phyloP scores from a whole-genome alignment of 2,888 invertebrate species.

The Rhingia campestris region DNA sequence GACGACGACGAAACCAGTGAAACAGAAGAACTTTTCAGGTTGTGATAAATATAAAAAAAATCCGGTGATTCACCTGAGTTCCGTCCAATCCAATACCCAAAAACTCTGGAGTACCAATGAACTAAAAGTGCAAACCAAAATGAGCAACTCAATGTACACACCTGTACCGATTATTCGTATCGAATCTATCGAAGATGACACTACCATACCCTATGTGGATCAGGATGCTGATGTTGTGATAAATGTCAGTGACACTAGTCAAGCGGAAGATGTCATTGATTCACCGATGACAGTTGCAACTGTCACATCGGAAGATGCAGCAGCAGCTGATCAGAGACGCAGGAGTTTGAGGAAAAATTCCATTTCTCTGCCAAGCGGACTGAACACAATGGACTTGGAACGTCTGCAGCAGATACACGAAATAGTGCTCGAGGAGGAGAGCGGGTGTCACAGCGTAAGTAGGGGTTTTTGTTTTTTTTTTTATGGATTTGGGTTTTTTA shows the following conservation, averaged over 20 bases:
- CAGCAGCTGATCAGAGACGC: constrained; percentile 83
- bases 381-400: constrained; percentile 87
- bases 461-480: constrained; percentile 75
- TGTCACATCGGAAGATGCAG: constrained; percentile 87
- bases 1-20: constrained; percentile 13
- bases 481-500: constrained; percentile 6
- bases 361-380: constrained; percentile 88
- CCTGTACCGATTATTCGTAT: constrained; percentile 65
- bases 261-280: background rate
- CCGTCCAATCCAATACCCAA: background rate
- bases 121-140: constrained; percentile 49
- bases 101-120: constrained; percentile 37
- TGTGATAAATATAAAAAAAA: constrained; percentile 14
- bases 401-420: constrained; percentile 83
- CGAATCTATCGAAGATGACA: constrained; percentile 52
- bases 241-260: constrained; percentile 32
- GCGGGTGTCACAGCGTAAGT: constrained; percentile 76
- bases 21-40: constrained; percentile 11
- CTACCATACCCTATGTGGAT: constrained; percentile 61
- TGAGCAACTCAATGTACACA: constrained; percentile 50
- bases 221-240: constrained; percentile 57
- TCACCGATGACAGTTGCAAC: constrained; percentile 83
- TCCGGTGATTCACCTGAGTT: constrained; percentile 46
- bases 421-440: constrained; percentile 78
- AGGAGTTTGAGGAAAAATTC: constrained; percentile 86